Evolutionary conservation across 2,888 invertebrate species (phyloP), one percentile per base, ranked within the genome.

Genomic region (Rhorus exstirpatorius): DNA sequence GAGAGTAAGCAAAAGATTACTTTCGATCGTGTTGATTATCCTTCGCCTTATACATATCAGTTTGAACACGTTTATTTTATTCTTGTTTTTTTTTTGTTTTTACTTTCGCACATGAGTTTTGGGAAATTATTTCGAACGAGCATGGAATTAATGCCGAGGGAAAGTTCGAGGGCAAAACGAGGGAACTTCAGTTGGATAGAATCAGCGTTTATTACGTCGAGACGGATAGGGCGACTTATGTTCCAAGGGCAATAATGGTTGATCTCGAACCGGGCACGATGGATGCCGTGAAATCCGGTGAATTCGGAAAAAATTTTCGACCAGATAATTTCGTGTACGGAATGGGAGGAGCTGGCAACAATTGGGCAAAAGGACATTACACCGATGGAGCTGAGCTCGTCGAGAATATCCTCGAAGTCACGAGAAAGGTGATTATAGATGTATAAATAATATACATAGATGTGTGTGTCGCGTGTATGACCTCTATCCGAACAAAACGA

Each of bases 1-100:
- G 7, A 95, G 95, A 93, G 83, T 83, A 41, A 81, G 68, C 4
- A 7, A 10, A 53, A 26, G n/a, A 26, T 26, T 21, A 12, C n/a
- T 53, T 24, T 12, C 3, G 3, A 24, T 53, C 7, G 51, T 51
- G 31, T 31, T 31, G n/a, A n/a, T 51, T 4, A 21, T n/a, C 24
- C 12, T n/a, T 24, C 53, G 24, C 1, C n/a, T 53, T 12, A 26
- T 26, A 21, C n/a, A 3, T 3, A 26, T 7, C 12, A 26, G 3
- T 53, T 31, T 31, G 2, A 12, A 12, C 10, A n/a, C n/a, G 53
- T 53, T 53, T 24, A 3, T 19, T 12, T 26, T 53, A n/a, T 51
- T 24, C 12, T 6, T 0, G 10, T 38, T 21, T 21, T 61, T 44
- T 10, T 24, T n/a, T n/a, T 2, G 21, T 26, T 53, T 53, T 19